Evolutionary conservation across 2,797 vertebrate species (phyloP).

Genomic region (Arnoldichthys spilopterus): DNA sequence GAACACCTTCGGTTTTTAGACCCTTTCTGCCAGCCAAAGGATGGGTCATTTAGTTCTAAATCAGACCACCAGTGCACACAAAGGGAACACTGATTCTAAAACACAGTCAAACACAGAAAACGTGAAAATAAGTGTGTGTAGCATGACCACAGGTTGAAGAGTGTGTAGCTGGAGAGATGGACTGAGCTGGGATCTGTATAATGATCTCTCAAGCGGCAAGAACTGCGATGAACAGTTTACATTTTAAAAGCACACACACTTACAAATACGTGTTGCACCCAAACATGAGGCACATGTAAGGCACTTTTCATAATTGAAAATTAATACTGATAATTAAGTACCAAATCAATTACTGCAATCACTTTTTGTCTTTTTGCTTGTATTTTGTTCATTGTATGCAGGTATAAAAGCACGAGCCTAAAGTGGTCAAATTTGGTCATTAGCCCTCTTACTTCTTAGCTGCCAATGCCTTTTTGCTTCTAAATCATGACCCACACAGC

Average conservation of each 20-base stretch:
- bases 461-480: neutral
- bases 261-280: too few relatives aligned
- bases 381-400: too few relatives aligned
- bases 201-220: too few relatives aligned
- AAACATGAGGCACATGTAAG: too few relatives aligned
- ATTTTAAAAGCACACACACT: too few relatives aligned
- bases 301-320: too few relatives aligned
- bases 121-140: neutral
- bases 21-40: neutral
- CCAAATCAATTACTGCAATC: too few relatives aligned
- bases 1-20: slow-evolving; percentile 5
- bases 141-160: neutral
- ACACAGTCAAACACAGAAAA: neutral
- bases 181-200: neutral
- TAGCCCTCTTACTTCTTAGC: too few relatives aligned
- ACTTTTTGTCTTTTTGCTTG: too few relatives aligned
- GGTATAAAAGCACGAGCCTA: too few relatives aligned
- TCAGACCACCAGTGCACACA: neutral
- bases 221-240: neutral
- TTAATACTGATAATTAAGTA: too few relatives aligned
- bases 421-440: too few relatives aligned
- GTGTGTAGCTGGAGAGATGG: neutral
- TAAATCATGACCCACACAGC: neutral
- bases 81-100: neutral
- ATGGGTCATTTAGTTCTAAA: slow-evolving; percentile 15